Conservation (phyloP, 2,113 vertebrate genomes). For the Muntiacus reevesi region DNA sequence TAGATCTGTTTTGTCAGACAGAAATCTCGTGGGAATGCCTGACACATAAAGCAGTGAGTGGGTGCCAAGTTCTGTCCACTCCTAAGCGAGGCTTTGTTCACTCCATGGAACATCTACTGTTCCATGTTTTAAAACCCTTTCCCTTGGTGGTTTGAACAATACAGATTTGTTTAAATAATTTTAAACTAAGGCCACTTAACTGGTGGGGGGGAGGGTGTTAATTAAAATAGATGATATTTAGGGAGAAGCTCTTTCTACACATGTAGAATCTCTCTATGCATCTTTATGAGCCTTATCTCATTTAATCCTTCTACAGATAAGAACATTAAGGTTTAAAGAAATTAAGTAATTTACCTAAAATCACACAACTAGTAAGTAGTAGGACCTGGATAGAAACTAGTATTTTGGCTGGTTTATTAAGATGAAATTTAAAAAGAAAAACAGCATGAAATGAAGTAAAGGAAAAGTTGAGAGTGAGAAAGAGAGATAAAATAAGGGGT, state of each 20-base stretch:
- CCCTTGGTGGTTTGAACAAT: background rate
- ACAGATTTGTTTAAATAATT: background rate
- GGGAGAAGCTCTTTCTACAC: background rate
- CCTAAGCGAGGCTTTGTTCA: background rate
- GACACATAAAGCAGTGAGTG: background rate
- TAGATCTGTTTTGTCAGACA: background rate
- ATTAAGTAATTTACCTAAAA: background rate
- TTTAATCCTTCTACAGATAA: background rate
- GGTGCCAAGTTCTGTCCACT: accelerated
- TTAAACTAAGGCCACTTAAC: background rate
- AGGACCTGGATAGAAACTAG: background rate
- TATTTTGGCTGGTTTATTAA: background rate
- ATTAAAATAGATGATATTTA: background rate
- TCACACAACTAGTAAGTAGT: background rate
- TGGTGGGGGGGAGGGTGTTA: background rate
- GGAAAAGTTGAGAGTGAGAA: background rate
- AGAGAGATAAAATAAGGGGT: background rate
- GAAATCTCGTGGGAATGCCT: background rate
- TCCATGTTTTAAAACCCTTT: background rate
- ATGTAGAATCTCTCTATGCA: background rate
- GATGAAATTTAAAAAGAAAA: background rate
- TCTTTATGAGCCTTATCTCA: background rate
- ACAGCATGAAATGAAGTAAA: background rate
- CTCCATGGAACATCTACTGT: background rate
- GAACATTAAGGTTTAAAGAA: slow-evolving; percentile 16